These are phyloP conservation scores for Sparidentex hasta DNA, from an alignment of 2,797 vertebrate species.

Conservation along the genomic window DNA sequence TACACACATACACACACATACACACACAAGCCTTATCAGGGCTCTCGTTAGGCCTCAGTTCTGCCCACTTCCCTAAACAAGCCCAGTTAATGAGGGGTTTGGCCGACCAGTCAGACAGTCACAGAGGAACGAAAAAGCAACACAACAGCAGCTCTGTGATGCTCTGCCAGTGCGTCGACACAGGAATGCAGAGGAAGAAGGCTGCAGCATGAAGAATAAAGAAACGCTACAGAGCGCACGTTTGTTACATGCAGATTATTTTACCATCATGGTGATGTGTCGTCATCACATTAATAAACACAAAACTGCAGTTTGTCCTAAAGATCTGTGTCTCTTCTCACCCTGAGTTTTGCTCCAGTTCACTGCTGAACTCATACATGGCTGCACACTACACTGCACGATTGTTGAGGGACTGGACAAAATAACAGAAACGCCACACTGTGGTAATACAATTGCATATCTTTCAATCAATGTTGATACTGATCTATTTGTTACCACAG, in stretches of 20 bases:
- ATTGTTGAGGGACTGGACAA: neutral
- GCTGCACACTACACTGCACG: conserved; percentile 1
- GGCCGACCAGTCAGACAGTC: conserved; percentile 48
- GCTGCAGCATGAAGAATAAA: conserved; percentile 3
- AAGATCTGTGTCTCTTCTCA: neutral
- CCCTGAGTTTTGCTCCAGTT: conserved; percentile 7
- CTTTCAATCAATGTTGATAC: neutral
- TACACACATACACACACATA: conserved; percentile 27
- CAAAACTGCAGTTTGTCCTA: neutral
- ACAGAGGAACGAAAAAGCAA: conserved; percentile 49
- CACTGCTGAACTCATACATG: conserved; percentile 17
- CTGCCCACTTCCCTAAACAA: conserved; percentile 72
- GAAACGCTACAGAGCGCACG: neutral
- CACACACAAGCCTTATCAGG: conserved; percentile 63
- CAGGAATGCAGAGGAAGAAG: conserved; percentile 32
- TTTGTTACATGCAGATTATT: neutral
- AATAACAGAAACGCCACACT: conserved; percentile 22
- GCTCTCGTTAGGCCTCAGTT: conserved; percentile 70
- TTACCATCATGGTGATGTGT: neutral
- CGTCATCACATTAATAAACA: neutral
- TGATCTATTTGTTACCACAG: neutral
- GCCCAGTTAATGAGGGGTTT: conserved; percentile 75
- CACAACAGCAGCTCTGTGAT: conserved; percentile 54
- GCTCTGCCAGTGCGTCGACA: conserved; percentile 23
- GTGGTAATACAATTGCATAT: neutral